Conservation (phyloP, 1,140 invertebrate species). For the Macrosteles quadrilineatus region DNA sequence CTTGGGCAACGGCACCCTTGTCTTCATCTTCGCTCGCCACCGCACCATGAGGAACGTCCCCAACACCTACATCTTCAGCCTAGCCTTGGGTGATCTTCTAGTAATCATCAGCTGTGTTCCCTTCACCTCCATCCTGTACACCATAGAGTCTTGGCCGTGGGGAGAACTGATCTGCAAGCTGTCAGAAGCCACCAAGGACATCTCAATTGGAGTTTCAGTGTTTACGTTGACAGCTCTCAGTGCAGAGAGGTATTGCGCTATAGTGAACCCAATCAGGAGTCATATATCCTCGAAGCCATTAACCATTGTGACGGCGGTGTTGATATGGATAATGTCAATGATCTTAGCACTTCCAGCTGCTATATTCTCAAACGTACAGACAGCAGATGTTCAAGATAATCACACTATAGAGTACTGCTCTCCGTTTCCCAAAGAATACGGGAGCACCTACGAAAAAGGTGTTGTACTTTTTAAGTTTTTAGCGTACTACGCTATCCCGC, state of each 20-base stretch:
- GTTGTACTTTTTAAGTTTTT: constrained; percentile 64
- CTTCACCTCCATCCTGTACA: constrained; percentile 84
- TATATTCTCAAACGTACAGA: constrained; percentile 67
- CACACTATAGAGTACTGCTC: constrained; percentile 67
- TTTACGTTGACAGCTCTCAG: constrained; percentile 90
- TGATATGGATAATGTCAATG: constrained; percentile 83
- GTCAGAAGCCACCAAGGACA: constrained; percentile 87
- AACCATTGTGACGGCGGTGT: constrained; percentile 61
- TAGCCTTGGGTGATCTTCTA: constrained; percentile 71
- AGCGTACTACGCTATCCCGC: constrained; percentile 83
- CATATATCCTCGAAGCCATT: constrained; percentile 52
- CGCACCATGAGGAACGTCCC: constrained; percentile 84
- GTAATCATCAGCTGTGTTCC: constrained; percentile 87
- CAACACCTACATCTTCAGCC: constrained; percentile 81
- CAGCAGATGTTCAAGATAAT: constrained; percentile 52
- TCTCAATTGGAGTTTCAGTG: constrained; percentile 92
- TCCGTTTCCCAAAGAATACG: constrained; percentile 61
- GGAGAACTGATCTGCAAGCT: constrained; percentile 79
- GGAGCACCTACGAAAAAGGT: constrained; percentile 55
- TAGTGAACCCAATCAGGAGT: constrained; percentile 82
- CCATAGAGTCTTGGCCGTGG: constrained; percentile 86
- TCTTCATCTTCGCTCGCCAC: constrained; percentile 78
- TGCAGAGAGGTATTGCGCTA: constrained; percentile 87
- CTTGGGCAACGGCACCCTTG: constrained; percentile 86
- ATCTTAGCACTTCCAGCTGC: constrained; percentile 80